A percentile compares a stretch with the other conserved stretches of the same genome.
Conservation (phyloP, 1,140 invertebrate species). For the Megathymus violae region DNA sequence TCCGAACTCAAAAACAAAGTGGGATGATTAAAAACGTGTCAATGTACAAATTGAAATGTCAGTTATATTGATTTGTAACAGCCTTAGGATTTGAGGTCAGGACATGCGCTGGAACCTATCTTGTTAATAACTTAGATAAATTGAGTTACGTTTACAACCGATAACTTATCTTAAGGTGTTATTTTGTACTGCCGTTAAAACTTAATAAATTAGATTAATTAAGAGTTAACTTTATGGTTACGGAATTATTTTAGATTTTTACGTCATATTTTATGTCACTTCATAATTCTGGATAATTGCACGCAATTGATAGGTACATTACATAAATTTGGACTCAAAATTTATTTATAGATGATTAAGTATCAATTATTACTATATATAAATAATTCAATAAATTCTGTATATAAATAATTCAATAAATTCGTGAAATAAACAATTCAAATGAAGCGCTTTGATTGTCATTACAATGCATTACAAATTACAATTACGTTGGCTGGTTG, state of each 20-base stretch:
- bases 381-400: too few relatives aligned
- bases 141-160: conserved; percentile 43
- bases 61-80: conserved; percentile 74
- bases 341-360: too few relatives aligned
- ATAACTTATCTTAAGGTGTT: too few relatives aligned
- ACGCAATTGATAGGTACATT: too few relatives aligned
- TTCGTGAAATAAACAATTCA: conserved; percentile 13
- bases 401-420: too few relatives aligned
- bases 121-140: conserved; percentile 48
- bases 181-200: too few relatives aligned
- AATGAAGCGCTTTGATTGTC: not conserved
- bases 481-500: conserved; percentile 6
- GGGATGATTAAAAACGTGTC: conserved; percentile 77
- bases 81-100: conserved; percentile 41
- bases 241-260: not conserved
- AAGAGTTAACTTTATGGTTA: not conserved
- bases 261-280: too few relatives aligned
- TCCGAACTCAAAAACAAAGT: conserved; percentile 74
- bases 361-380: too few relatives aligned
- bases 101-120: conserved; percentile 23
- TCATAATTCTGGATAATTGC: too few relatives aligned
- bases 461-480: conserved; percentile 31
- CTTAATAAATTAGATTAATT: too few relatives aligned
- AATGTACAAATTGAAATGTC: conserved; percentile 81
- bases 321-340: too few relatives aligned